phyloP scores from a whole-genome alignment of 2,113 vertebrate species.

The Ctenomys sociabilis region DNA sequence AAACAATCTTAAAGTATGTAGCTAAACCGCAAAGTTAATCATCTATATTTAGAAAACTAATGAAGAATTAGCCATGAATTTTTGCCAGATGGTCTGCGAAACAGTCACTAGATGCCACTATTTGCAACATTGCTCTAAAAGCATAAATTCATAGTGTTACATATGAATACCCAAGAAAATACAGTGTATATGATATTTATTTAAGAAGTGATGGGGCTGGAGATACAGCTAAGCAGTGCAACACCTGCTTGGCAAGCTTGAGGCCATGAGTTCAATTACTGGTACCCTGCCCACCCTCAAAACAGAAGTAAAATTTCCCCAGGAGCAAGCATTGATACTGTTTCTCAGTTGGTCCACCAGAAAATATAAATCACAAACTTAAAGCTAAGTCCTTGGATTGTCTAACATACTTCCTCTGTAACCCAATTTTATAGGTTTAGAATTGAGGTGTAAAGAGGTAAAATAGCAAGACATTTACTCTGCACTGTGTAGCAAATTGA shows the following conservation, averaged over 20 bases:
- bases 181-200: background rate
- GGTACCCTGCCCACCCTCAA: no score
- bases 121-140: slow-evolving; percentile 16
- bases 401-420: background rate
- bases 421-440: background rate
- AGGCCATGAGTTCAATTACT: no score
- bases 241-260: no score
- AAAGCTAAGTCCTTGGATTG: slow-evolving; percentile 18
- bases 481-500: background rate
- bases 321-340: background rate
- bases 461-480: slow-evolving; percentile 23
- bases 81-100: background rate
- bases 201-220: background rate
- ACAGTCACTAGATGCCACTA: slow-evolving; percentile 36
- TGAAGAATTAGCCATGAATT: background rate
- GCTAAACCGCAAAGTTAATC: background rate
- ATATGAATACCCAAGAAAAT: background rate
- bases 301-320: background rate
- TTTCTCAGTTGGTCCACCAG: background rate
- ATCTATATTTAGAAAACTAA: background rate
- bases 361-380: background rate
- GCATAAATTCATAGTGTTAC: background rate
- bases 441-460: background rate
- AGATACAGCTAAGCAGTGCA: no score
- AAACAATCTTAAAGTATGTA: background rate